phyloP scores from a whole-genome alignment of 1,140 invertebrate species.

The Armadillidium nasatum region DNA sequence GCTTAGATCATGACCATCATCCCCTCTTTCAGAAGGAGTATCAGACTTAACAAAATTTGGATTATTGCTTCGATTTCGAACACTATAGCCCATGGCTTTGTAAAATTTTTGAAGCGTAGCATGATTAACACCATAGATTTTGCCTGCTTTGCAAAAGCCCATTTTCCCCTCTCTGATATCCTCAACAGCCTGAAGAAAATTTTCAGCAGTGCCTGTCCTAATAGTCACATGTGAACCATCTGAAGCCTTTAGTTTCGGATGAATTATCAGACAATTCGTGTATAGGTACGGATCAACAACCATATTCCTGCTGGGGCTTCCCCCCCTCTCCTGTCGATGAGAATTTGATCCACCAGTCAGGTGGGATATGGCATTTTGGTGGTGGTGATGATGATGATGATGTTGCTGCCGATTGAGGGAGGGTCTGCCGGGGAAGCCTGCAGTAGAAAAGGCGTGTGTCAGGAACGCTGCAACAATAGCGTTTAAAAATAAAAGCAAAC shows the following conservation, averaged over 20 bases:
- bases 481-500: no score
- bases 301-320: background rate
- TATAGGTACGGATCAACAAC: slow-evolving; percentile 25
- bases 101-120: slow-evolving; percentile 40
- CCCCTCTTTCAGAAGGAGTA: background rate
- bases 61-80: slow-evolving; percentile 33
- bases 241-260: slow-evolving; percentile 30
- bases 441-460: background rate
- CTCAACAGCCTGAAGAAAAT: slow-evolving; percentile 69
- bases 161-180: slow-evolving; percentile 73
- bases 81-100: slow-evolving; percentile 38
- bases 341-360: background rate
- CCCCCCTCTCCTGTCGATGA: background rate
- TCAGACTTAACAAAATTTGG: slow-evolving; percentile 27
- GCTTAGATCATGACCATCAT: background rate
- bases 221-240: slow-evolving; percentile 30
- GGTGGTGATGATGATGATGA: no score
- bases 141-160: slow-evolving; percentile 74
- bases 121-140: slow-evolving; percentile 61
- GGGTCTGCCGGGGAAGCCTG: background rate
- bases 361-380: no score
- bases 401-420: no score
- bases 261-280: slow-evolving; percentile 23
- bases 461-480: background rate
- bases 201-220: slow-evolving; percentile 52